These are phyloP conservation scores for Aix galericulata DNA, from an alignment of 2,113 vertebrate species.

Conservation along the genomic window DNA sequence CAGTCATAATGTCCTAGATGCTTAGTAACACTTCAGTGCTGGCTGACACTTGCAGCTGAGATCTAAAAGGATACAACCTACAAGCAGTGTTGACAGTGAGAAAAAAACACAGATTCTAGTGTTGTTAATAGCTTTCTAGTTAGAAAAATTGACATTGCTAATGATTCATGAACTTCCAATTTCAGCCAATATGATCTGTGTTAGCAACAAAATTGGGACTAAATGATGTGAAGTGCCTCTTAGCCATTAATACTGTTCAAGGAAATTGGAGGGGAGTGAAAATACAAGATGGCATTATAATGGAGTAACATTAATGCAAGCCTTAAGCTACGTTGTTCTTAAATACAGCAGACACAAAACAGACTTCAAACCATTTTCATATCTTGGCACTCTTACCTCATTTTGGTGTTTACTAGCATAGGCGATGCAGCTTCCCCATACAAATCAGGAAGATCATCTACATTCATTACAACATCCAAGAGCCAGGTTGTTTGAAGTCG, in stretches of 20 bases:
- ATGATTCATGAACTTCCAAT: neutral
- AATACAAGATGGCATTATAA: neutral
- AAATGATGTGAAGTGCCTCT: neutral
- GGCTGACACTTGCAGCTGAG: neutral
- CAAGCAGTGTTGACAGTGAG: neutral
- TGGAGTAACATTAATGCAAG: neutral
- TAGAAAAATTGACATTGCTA: neutral
- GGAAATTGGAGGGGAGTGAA: neutral
- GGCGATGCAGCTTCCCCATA: neutral
- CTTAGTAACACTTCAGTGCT: neutral
- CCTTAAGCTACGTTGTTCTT: neutral
- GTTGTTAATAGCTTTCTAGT: neutral
- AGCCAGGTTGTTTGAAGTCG: neutral
- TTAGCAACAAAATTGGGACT: neutral
- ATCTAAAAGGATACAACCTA: neutral
- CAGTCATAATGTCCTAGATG: neutral
- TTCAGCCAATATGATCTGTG: neutral
- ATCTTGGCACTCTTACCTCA: neutral
- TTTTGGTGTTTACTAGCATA: neutral
- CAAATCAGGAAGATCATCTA: neutral
- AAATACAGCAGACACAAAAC: neutral
- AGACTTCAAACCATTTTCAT: neutral
- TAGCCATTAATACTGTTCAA: neutral
- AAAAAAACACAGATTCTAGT: neutral
- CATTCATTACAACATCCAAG: fast-evolving